Conservation (phyloP, 2,888 invertebrate species). For the Mesoligia furuncula region DNA sequence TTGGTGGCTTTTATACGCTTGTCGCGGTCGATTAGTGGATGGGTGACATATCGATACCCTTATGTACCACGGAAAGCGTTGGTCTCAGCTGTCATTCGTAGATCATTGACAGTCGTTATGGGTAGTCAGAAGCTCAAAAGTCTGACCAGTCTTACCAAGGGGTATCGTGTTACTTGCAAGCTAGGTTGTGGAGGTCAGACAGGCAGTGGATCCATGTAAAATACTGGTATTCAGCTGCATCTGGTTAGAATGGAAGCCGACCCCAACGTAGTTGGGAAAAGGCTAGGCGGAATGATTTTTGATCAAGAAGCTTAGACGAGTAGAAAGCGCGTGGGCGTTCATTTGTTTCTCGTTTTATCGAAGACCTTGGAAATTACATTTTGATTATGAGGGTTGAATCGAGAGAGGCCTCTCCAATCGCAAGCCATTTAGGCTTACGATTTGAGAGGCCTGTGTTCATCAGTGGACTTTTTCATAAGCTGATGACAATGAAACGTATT, state of each 20-base stretch:
- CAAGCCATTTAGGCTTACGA: too few relatives aligned
- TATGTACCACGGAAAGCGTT: neutral
- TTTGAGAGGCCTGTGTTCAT: neutral
- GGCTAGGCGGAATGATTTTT: neutral
- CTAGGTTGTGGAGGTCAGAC: neutral
- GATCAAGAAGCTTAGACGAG: neutral
- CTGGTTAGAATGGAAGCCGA: neutral
- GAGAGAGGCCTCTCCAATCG: too few relatives aligned
- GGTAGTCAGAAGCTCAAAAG: neutral
- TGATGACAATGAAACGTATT: neutral
- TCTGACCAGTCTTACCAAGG: neutral
- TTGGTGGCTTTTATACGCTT: neutral
- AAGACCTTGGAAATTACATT: neutral
- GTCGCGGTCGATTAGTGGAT: neutral
- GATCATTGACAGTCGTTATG: neutral
- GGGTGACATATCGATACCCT: neutral
- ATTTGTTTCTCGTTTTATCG: slow-evolving; percentile 2
- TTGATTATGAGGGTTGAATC: neutral
- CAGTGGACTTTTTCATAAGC: neutral
- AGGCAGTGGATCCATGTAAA: neutral
- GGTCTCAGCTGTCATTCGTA: neutral
- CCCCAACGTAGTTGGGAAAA: neutral
- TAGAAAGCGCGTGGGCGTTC: neutral
- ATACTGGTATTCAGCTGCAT: neutral
- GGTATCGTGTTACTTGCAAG: neutral